Percentiles rank a stretch among this genome's conserved stretches.
These are phyloP conservation scores for Myripristis jacobus DNA, from an alignment of 2,797 vertebrate genomes.

Conservation along the genomic window DNA sequence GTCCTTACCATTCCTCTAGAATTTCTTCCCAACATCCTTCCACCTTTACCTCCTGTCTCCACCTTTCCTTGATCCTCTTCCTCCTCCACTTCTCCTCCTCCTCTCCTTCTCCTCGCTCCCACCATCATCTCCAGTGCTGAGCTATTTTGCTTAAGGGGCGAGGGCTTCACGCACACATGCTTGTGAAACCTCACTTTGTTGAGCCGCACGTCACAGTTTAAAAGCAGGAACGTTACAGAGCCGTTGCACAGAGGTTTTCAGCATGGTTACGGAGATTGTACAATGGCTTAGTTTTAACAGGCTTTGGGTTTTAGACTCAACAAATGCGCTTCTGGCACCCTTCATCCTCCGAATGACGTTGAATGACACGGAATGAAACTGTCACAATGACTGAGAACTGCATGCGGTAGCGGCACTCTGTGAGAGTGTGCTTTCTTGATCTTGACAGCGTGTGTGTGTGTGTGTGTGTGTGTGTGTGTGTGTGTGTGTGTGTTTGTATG, in stretches of 20 bases:
- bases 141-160: constrained; percentile 46
- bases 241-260: constrained; percentile 49
- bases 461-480: constrained; percentile 52
- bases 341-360: constrained; percentile 51
- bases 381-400: constrained; percentile 39
- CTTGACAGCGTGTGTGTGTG: no score
- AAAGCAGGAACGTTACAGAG: constrained; percentile 49
- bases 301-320: constrained; percentile 53
- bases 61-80: neutral
- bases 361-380: constrained; percentile 46
- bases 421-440: constrained; percentile 52
- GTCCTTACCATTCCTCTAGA: constrained; percentile 17
- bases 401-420: constrained; percentile 57
- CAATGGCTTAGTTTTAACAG: constrained; percentile 53
- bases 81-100: constrained; percentile 14
- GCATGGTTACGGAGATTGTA: constrained; percentile 63
- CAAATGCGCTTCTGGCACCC: constrained; percentile 57
- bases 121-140: constrained; percentile 65
- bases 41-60: constrained; percentile 13
- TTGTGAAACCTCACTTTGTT: constrained; percentile 50
- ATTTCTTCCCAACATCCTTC: constrained; percentile 14
- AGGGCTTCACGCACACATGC: constrained; percentile 43
- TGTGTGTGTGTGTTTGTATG: constrained; percentile 50
- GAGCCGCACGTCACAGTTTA: constrained; percentile 53
- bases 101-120: constrained; percentile 30